A percentile compares a stretch with the other conserved stretches of the same genome.
Evolutionary conservation across 2,113 vertebrate genomes (phyloP).

Genomic region (Perccottus glenii): DNA sequence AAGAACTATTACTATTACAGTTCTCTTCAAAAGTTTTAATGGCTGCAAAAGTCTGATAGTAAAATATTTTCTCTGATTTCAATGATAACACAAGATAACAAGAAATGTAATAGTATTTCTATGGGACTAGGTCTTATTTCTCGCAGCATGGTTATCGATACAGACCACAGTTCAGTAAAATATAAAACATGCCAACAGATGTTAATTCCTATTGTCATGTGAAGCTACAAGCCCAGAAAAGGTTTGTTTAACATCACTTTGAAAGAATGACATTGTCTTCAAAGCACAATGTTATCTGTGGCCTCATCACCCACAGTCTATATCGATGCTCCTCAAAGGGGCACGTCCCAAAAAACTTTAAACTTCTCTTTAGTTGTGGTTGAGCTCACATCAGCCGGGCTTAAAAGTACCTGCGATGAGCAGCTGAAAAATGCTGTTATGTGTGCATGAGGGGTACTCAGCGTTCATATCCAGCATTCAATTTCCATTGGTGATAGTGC

Average conservation of each 20-base stretch:
- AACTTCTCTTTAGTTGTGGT: slow-evolving; percentile 9
- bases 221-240: slow-evolving; percentile 12
- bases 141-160: too few species aligned
- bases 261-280: slow-evolving; percentile 39
- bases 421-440: slow-evolving; percentile 82
- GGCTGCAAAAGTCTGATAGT: slow-evolving; percentile 7
- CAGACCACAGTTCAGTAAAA: too few species aligned
- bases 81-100: too few species aligned
- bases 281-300: slow-evolving; percentile 49
- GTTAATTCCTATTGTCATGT: slow-evolving; percentile 38
- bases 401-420: slow-evolving; percentile 81
- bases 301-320: slow-evolving; percentile 46
- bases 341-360: slow-evolving; percentile 42
- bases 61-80: neutral
- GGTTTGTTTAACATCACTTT: slow-evolving; percentile 24
- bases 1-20: slow-evolving; percentile 26
- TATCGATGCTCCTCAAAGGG: slow-evolving; percentile 32
- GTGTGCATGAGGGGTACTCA: slow-evolving; percentile 69
- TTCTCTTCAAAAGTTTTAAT: slow-evolving; percentile 10
- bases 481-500: slow-evolving; percentile 86
- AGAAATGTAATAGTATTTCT: too few species aligned
- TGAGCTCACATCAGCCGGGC: slow-evolving; percentile 51
- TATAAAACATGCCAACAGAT: slow-evolving; percentile 34
- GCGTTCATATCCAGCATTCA: slow-evolving; percentile 83
- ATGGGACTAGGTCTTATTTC: too few species aligned